These are phyloP conservation scores for Micronycteris hirsuta DNA, from an alignment of 2,113 vertebrate genomes.

Conservation along the genomic window DNA sequence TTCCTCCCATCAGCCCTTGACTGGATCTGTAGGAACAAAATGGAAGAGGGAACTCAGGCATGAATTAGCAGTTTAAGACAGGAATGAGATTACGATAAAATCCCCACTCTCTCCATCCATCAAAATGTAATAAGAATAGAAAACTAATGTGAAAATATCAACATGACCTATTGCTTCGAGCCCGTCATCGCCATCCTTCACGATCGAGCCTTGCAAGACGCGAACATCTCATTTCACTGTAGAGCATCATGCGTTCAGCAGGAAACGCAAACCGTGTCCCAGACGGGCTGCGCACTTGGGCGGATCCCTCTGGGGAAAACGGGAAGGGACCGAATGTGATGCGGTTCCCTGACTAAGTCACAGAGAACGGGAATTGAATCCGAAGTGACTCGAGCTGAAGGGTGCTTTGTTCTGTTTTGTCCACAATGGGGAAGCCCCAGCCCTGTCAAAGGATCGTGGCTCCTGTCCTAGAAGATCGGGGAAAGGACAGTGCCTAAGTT, in stretches of 20 bases:
- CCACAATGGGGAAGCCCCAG: not conserved
- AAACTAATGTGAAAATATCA: constrained; percentile 35
- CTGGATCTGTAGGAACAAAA: constrained; percentile 67
- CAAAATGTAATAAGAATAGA: constrained; percentile 60
- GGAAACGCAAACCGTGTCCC: not conserved
- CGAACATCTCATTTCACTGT: not conserved
- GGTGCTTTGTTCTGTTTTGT: not conserved
- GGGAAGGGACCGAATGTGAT: not conserved
- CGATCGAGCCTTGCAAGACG: not conserved
- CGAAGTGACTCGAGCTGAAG: not conserved
- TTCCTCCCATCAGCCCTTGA: constrained; percentile 63
- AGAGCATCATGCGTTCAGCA: accelerated
- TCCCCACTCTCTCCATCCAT: constrained; percentile 56
- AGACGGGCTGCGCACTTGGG: not conserved
- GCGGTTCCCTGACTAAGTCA: not conserved
- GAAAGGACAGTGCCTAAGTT: not conserved
- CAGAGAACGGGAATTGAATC: not conserved
- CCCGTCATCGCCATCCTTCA: not conserved
- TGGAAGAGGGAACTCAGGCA: constrained; percentile 60
- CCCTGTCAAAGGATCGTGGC: not conserved
- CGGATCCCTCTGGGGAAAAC: not conserved
- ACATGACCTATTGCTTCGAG: not conserved
- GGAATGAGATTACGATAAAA: constrained; percentile 52
- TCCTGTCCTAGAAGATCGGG: not conserved
- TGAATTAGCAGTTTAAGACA: constrained; percentile 68